Evolutionary conservation across 2,888 invertebrate genomes (phyloP).

Genomic region (Netelia fuscicornis): DNA sequence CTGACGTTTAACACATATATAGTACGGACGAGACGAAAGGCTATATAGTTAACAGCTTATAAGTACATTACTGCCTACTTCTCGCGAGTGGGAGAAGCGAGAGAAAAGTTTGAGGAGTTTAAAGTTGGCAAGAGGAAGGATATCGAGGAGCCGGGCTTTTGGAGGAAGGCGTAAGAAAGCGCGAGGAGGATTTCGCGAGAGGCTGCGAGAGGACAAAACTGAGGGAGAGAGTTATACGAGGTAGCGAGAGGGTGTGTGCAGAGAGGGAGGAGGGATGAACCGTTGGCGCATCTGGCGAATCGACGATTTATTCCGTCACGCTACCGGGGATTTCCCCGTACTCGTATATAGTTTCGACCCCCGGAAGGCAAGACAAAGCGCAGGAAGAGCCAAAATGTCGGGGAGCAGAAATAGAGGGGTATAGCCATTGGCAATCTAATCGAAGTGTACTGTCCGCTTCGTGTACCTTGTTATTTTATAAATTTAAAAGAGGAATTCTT

Average conservation of each 20-base stretch:
- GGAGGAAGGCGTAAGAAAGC: constrained; percentile 40
- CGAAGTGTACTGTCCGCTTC: background rate
- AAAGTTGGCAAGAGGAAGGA: constrained; percentile 51
- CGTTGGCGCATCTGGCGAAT: constrained; percentile 65
- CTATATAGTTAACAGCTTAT: constrained; percentile 59
- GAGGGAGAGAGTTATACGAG: background rate
- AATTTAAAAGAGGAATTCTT: background rate
- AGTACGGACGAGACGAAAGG: background rate
- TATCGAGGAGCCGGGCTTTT: constrained; percentile 52
- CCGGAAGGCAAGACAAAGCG: constrained; percentile 26
- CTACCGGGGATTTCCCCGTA: constrained; percentile 17
- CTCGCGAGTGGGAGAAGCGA: constrained; percentile 34
- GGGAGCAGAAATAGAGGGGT: constrained; percentile 6
- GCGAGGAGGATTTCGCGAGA: constrained; percentile 49
- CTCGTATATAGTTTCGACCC: background rate
- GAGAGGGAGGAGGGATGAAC: constrained; percentile 7
- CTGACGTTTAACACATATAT: constrained; percentile 1
- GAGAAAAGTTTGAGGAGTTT: constrained; percentile 66
- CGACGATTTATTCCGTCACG: constrained; percentile 77
- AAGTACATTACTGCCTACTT: constrained; percentile 63
- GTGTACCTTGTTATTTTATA: background rate
- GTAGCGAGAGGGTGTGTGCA: constrained; percentile 1
- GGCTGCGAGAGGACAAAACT: constrained; percentile 36
- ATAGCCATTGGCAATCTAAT: constrained; percentile 16
- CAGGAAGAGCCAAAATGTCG: constrained; percentile 23